Base-by-base conservation (phyloP, 1,140 invertebrate species). In the Drosophila gunungcola region DNA sequence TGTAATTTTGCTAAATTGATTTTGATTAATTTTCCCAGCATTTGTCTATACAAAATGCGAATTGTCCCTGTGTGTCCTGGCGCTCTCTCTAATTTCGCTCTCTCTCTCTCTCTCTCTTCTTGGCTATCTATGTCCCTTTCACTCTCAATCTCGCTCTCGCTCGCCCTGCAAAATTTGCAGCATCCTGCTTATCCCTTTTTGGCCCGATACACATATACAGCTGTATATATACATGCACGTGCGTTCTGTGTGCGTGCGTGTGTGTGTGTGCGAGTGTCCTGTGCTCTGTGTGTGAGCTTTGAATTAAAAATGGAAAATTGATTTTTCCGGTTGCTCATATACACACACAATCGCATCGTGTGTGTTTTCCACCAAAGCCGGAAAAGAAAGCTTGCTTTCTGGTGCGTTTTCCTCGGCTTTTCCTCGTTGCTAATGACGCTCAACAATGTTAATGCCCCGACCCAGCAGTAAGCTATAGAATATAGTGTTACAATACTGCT, bases 381-480 rank as follows among this genome's bases (percentile, higher is more conserved):
- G 88, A 88, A 88, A 80, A 42, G 43, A 70, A 70, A 25, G 36
- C 42, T 54, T 9, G 29, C 16, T 21, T 21, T 21, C 16, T 21
- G 1, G 21, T 64, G 56, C 54, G 64, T 78, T 78, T 55, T 53
- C 42, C 53, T 36, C 61, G 42, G n/a, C 39, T 60, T 69, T 57
- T 62, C 60, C 54, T 73, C 72, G 78, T 80, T 85, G 88, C 76
- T 80, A 78, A 48, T 55, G 77, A 80, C 81, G 75, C 83, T 80
- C 80, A 88, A 92, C 92, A 92, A 92, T 92, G 92, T 91, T 91
- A 92, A 96, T 97, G 96, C 96, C 96, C 96, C 94, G 96, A 94
- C 94, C 94, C 96, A 97, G 96, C 96, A 97, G 96, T 97, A 97
- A 94, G 93, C 82, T 93, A 93, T 90, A 69, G 1, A 21, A 43